These are phyloP conservation scores for Cygnus atratus DNA, from an alignment of 2,113 vertebrate genomes.

Conservation along the genomic window DNA sequence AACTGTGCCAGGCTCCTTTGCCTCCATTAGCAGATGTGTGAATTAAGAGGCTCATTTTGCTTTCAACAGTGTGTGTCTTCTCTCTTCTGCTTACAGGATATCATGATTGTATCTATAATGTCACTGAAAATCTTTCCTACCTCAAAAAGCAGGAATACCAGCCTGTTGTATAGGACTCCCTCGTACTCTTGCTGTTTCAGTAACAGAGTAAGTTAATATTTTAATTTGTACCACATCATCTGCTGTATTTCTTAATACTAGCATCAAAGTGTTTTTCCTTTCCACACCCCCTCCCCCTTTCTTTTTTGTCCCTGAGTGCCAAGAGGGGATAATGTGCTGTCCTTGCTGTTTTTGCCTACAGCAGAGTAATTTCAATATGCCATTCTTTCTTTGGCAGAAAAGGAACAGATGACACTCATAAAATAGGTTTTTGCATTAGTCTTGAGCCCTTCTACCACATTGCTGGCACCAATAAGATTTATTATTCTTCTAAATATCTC, in stretches of 20 bases:
- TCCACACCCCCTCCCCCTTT: too few relatives aligned
- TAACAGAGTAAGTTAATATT: neutral
- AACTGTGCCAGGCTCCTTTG: neutral
- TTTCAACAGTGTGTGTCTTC: neutral
- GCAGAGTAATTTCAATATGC: slow-evolving; percentile 62
- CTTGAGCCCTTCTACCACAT: slow-evolving; percentile 35
- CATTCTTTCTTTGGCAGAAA: slow-evolving; percentile 52
- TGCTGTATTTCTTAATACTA: neutral
- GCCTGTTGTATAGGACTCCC: neutral
- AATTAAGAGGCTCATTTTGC: neutral
- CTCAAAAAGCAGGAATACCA: neutral
- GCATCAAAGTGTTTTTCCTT: neutral
- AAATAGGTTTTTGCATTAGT: slow-evolving; percentile 47
- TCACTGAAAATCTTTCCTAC: neutral
- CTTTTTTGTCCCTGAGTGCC: neutral
- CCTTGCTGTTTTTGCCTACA: slow-evolving; percentile 58
- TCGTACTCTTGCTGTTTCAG: neutral
- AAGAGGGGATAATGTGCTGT: slow-evolving; percentile 20
- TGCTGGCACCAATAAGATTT: slow-evolving; percentile 33
- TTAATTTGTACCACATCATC: neutral
- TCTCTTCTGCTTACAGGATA: neutral
- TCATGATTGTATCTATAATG: neutral
- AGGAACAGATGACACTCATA: slow-evolving; percentile 50
- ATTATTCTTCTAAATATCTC: slow-evolving; percentile 48
- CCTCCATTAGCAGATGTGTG: neutral